Conservation (phyloP, 2,113 vertebrate species). For the Ageneiosus marmoratus region DNA sequence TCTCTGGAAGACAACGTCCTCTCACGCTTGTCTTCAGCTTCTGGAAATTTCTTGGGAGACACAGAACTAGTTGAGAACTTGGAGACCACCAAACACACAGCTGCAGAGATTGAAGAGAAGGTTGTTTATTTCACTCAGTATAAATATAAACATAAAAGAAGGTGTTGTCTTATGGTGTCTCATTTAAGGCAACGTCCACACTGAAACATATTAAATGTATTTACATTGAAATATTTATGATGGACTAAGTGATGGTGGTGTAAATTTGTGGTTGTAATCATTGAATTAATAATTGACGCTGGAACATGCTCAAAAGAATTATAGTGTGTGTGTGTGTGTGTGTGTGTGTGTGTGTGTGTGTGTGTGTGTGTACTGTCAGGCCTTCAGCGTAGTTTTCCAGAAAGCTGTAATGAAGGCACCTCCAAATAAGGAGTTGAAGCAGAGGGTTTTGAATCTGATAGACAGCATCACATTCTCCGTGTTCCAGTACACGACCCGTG, state of each 20-base stretch:
- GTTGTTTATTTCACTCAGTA: no score
- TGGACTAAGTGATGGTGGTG: no score
- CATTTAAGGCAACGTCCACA: no score
- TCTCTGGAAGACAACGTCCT: constrained; percentile 89
- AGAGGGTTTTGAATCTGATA: constrained; percentile 79
- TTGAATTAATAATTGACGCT: no score
- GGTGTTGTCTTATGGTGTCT: no score
- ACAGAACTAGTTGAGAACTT: constrained; percentile 88
- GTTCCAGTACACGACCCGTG: constrained; percentile 88
- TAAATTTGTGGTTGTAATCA: no score
- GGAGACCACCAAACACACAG: constrained; percentile 88
- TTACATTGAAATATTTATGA: no score
- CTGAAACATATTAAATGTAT: no score
- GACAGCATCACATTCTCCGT: constrained; percentile 90
- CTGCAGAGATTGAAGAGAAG: constrained; percentile 76
- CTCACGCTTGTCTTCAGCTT: constrained; percentile 87
- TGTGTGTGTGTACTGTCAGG: constrained; percentile 66
- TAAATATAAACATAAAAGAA: no score
- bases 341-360: constrained; percentile 24
- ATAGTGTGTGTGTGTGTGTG: background rate
- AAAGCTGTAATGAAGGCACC: constrained; percentile 83
- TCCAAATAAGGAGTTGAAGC: constrained; percentile 73
- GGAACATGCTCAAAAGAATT: no score
- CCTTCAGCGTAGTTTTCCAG: constrained; percentile 88
- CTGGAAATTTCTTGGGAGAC: constrained; percentile 91